A percentile compares a stretch with the other conserved stretches of the same genome.
These are phyloP conservation scores for Drosophila borborema DNA, from an alignment of 2,888 invertebrate species.

Conservation along the genomic window DNA sequence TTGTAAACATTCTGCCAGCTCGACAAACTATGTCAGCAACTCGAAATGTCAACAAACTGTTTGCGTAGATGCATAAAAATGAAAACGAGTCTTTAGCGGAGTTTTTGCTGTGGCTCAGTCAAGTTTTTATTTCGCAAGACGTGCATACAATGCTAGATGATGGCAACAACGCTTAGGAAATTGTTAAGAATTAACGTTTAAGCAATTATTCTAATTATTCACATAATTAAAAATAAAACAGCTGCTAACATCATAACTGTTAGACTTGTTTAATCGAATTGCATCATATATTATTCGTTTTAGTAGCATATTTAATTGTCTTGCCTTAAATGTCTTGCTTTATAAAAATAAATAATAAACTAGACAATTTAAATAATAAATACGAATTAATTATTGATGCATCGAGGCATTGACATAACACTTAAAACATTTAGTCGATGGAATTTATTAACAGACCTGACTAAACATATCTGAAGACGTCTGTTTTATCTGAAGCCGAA, in stretches of 20 bases:
- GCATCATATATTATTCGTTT: neutral
- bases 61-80: constrained; percentile 13
- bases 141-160: constrained; percentile 1
- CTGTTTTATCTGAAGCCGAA: neutral
- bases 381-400: neutral
- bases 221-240: neutral
- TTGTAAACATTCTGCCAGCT: constrained; percentile 24
- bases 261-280: neutral
- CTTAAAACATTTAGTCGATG: neutral
- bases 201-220: neutral
- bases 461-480: neutral
- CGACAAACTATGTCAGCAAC: constrained; percentile 28
- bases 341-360: neutral
- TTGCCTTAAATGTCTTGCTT: too few relatives aligned
- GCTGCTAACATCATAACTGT: neutral
- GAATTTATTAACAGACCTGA: neutral
- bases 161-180: neutral
- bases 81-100: constrained; percentile 35
- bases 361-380: neutral
- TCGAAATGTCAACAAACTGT: constrained; percentile 18
- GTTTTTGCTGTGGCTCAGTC: neutral
- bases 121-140: neutral
- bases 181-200: neutral
- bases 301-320: neutral
- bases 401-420: neutral